Percentiles rank a stretch among this genome's conserved stretches.
Conservation (phyloP, 2,113 vertebrate species). For the Clinocottus analis region DNA sequence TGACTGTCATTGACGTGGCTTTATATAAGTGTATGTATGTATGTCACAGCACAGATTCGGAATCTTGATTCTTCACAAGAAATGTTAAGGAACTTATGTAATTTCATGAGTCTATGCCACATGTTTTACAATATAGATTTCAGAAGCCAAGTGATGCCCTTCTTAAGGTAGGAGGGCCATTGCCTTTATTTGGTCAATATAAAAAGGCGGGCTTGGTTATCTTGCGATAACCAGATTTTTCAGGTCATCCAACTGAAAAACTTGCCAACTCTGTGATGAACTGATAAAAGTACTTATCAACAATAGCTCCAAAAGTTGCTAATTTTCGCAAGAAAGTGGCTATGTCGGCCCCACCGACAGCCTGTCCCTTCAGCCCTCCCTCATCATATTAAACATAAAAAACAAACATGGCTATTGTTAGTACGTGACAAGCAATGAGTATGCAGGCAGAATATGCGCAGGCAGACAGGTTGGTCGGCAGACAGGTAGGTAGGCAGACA, state of each 20-base stretch:
- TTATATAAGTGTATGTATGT: neutral
- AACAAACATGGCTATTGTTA: neutral
- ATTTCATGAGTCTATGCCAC: neutral
- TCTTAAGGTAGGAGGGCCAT: neutral
- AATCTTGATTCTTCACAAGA: neutral
- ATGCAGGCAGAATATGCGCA: neutral
- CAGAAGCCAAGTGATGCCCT: neutral
- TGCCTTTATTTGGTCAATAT: conserved; percentile 5
- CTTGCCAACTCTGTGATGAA: neutral
- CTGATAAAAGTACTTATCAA: neutral
- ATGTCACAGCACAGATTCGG: neutral
- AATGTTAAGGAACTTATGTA: neutral
- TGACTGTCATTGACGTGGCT: neutral
- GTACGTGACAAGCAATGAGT: neutral
- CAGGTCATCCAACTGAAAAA: neutral
- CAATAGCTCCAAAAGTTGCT: neutral
- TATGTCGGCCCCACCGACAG: neutral
- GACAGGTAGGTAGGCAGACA: too few relatives aligned
- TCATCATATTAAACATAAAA: neutral
- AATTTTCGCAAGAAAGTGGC: neutral
- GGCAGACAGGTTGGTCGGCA: neutral
- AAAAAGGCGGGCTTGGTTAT: neutral
- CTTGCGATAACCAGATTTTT: neutral
- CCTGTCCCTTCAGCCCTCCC: neutral
- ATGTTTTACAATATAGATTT: neutral